phyloP scores from a whole-genome alignment of 2,888 invertebrate genomes.

The Eilema depressum region DNA sequence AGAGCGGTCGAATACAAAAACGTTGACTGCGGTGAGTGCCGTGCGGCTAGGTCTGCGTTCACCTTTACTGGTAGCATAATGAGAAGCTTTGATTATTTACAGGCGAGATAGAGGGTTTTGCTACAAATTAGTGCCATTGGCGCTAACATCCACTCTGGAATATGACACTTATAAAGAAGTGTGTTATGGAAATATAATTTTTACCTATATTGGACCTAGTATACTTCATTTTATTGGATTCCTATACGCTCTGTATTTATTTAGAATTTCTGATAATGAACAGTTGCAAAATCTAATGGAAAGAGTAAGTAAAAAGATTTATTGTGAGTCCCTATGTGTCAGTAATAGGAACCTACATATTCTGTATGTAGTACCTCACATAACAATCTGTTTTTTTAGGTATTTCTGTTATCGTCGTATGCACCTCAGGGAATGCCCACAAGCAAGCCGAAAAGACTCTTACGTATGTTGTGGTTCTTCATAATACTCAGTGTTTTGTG shows the following conservation, averaged over 20 bases:
- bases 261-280: conserved; percentile 92
- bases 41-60: too few species aligned
- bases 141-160: conserved; percentile 75
- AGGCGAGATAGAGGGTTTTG: conserved; percentile 92
- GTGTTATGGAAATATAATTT: conserved; percentile 90
- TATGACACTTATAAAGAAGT: conserved; percentile 86
- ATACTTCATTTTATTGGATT: conserved; percentile 91
- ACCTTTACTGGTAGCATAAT: background rate
- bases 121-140: conserved; percentile 84
- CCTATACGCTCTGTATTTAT: conserved; percentile 90
- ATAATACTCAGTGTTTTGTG: conserved; percentile 90
- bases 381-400: conserved; percentile 69
- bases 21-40: too few species aligned
- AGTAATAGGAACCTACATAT: background rate
- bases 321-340: background rate
- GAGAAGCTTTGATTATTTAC: conserved; percentile 34
- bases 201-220: conserved; percentile 92
- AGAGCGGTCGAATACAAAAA: too few species aligned
- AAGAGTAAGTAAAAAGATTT: conserved; percentile 82
- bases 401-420: conserved; percentile 91
- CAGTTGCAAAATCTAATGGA: conserved; percentile 94
- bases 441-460: conserved; percentile 89
- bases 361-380: background rate
- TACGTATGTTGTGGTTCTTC: conserved; percentile 91
- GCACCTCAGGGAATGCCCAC: conserved; percentile 88